Evolutionary conservation across 1,140 invertebrate species (phyloP).

Genomic region (Asbolus verrucosus): DNA sequence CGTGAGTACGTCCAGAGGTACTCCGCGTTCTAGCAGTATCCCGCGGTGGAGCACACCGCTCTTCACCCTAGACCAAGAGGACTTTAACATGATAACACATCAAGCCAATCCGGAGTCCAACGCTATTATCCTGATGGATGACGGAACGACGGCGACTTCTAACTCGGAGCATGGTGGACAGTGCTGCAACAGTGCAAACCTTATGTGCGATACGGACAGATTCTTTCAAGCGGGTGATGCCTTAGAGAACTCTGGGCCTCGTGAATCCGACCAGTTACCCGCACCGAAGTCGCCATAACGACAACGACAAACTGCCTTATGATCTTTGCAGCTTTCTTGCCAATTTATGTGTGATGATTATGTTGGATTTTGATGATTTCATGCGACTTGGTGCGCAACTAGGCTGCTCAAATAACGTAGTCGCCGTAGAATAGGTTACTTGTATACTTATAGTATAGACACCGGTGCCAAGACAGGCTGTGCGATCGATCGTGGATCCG

Average conservation of each 20-base stretch:
- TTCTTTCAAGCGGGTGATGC: constrained; percentile 63
- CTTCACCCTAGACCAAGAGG: constrained; percentile 92
- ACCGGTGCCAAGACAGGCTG: constrained; percentile 62
- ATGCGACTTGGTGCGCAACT: constrained; percentile 56
- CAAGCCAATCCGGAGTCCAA: constrained; percentile 74
- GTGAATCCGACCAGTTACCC: constrained; percentile 54
- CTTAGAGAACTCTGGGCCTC: constrained; percentile 55
- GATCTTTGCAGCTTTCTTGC: constrained; percentile 61
- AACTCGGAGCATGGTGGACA: constrained; percentile 58
- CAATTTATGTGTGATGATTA: constrained; percentile 62
- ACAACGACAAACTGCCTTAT: constrained; percentile 62
- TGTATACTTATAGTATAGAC: constrained; percentile 51
- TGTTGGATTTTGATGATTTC: constrained; percentile 60
- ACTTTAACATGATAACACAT: constrained; percentile 89
- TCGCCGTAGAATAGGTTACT: constrained; percentile 49
- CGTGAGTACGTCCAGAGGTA: constrained; percentile 78
- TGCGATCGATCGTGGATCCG: constrained; percentile 54
- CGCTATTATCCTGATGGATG: constrained; percentile 79
- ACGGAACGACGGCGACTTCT: constrained; percentile 67
- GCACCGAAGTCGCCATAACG: constrained; percentile 57
- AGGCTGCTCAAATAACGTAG: constrained; percentile 60
- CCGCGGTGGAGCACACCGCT: constrained; percentile 90
- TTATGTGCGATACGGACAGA: constrained; percentile 63
- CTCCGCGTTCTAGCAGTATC: constrained; percentile 73
- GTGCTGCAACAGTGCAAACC: constrained; percentile 62